Base-by-base conservation (phyloP, 1,140 invertebrate genomes). In the Eumaeus atala region DNA sequence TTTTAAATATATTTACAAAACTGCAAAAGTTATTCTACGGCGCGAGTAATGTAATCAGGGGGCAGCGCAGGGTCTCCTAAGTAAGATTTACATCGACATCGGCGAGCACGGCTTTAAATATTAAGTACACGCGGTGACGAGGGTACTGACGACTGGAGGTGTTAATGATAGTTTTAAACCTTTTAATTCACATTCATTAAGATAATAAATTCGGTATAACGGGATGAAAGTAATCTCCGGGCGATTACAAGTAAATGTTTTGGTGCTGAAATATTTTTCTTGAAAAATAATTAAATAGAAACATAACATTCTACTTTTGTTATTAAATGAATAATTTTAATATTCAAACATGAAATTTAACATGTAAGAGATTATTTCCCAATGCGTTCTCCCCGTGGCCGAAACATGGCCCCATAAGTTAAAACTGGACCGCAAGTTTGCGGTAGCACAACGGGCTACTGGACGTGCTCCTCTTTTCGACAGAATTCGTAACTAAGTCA, bases 71-170 rank as follows among this genome's bases (percentile, higher is more conserved):
- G 66, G 62, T 69, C 60, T 55, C 18, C 50, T 64, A 66, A 69
- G 62, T 52, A 60, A 64, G 67, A 71, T 69, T 67, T 69, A 72
- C 64, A 54, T 52, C 51, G 56, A 28, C 57, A 63, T 51, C 55
- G 56, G 35, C 33, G 17, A 36, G 33, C 49, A 18, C 33, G 33
- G 51, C 47, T 42, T 62, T 69, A 64, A 71, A 72, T 69, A 69
- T 69, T 72, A 65, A 72, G 58, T 48, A 35, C 40, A 54, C 53
- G 54, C 51, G 52, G 56, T 56, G 59, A 66, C 61, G 55, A 60
- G 62, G 70, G 59, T 61, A 18, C 36, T 3, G 47, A 36, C 34
- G 18, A 44, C 21, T 33, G 42, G 16, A 51, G 17, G 21, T 40
- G 44, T 48, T 55, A 61, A 54, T 64, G 44, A 55, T 60, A 58